Evolutionary conservation across 1,140 invertebrate species (phyloP).

Genomic region (Hyles euphorbiae): DNA sequence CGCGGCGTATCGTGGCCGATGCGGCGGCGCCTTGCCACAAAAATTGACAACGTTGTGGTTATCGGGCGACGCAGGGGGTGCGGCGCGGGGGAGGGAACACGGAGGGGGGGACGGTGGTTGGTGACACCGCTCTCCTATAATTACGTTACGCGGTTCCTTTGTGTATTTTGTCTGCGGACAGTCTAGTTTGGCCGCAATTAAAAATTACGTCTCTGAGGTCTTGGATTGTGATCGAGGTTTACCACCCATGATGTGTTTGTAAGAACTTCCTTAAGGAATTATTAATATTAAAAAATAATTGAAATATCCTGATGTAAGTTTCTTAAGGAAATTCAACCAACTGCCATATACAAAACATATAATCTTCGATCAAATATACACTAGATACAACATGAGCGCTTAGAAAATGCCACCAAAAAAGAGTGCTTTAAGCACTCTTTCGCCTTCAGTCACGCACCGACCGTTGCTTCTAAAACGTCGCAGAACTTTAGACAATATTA

Average conservation of each 20-base stretch:
- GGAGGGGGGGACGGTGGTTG: not conserved
- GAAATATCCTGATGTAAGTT: no score
- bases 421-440: no score
- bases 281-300: no score
- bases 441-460: no score
- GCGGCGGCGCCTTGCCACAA: conserved; percentile 19
- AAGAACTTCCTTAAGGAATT: not conserved
- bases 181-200: conserved; percentile 1
- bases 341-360: no score
- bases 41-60: conserved; percentile 34
- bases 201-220: not conserved
- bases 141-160: conserved; percentile 19
- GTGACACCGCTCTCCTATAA: conserved; percentile 8
- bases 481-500: no score
- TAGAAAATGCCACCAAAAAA: no score
- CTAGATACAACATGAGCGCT: no score
- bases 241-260: not conserved
- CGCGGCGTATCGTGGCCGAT: conserved; percentile 7
- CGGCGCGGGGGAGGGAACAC: no score
- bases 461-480: no score
- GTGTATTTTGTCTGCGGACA: conserved; percentile 1
- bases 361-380: no score
- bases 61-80: conserved; percentile 8
- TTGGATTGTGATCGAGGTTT: not conserved
- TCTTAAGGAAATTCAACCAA: no score